Percentiles rank a stretch among this genome's conserved stretches.
phyloP scores from a whole-genome alignment of 2,113 vertebrate species.

The Romanogobio albipinnatus region DNA sequence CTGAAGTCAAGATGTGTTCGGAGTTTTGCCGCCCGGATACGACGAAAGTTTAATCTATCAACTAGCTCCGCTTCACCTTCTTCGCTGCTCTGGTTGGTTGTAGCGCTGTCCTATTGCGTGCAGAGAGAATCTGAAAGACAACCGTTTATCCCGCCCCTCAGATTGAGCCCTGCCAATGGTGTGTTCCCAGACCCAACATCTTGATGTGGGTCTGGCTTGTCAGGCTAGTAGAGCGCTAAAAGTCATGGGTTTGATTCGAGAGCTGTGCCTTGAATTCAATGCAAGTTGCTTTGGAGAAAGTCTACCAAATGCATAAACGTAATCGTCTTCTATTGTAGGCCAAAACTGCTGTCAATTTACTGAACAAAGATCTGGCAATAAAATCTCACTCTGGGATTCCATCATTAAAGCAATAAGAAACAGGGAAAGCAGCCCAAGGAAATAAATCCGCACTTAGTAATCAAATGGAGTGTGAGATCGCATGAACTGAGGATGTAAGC shows the following conservation, averaged over 20 bases:
- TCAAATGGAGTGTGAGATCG: conserved; percentile 37
- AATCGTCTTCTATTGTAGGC: neutral
- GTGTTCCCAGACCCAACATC: too few relatives aligned
- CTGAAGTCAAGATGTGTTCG: too few relatives aligned
- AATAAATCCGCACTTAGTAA: conserved; percentile 29
- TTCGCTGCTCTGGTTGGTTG: too few relatives aligned
- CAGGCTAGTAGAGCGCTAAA: neutral
- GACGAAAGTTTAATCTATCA: too few relatives aligned
- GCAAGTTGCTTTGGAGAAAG: neutral
- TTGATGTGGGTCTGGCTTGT: too few relatives aligned
- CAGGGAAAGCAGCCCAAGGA: conserved; percentile 24
- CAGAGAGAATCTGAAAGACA: too few relatives aligned
- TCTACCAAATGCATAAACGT: neutral
- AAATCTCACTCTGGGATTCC: neutral
- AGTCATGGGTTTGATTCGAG: neutral
- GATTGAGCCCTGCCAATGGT: too few relatives aligned
- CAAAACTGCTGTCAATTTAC: neutral
- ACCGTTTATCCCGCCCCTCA: too few relatives aligned
- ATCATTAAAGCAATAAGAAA: conserved; percentile 1
- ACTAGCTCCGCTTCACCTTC: too few relatives aligned
- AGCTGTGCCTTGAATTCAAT: neutral
- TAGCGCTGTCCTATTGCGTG: too few relatives aligned
- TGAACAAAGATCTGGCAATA: neutral
- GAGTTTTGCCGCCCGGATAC: too few relatives aligned
- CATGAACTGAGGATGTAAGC: conserved; percentile 28